Base-by-base conservation (phyloP, 2,888 invertebrate genomes). In the Tineola bisselliella region DNA sequence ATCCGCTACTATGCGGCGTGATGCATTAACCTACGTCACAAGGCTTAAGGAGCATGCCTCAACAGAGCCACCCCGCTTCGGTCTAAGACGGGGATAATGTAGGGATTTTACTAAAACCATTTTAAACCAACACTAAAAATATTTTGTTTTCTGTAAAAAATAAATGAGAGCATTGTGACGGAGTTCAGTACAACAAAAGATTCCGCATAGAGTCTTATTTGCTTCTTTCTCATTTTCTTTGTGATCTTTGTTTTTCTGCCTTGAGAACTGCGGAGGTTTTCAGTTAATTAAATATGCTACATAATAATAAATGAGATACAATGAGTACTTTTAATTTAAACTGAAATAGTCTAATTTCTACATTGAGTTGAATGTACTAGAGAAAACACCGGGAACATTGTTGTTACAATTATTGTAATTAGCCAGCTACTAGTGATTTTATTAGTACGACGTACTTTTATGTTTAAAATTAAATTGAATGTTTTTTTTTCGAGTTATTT, bases 11-110 rank as follows among this genome's bases (percentile, higher is more conserved):
- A 66, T 65, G 68, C 65, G 65, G 68, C 68, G 68, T 73, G 74
- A 77, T 79, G 77, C 80, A 79, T 79, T 80, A 79, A 75, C 79
- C 77, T 74, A 72, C 76, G 75, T 78, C 77, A 76, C 68, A 66
- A 70, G 74, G 75, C 76, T 79, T 79, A 79, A 70, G 48, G 30
- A 10, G 48, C 31, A 33, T 58, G 17, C 33, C 58, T 31, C 48
- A 44, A 18, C 60, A 44, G 15, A 19, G 59, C 31, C 44, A 18
- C 13, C 59, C 59, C 8, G 25, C 48, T 30, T n/a, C 31, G 48
- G n/a, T 25, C n/a, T 44, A 44, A 30, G 72, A 74, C 72, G 67
- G 67, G 73, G 78, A 76, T 81, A 77, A 78, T 76, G 70, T 71
- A 66, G 70, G 76, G 78, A 76, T 80, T 80, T 81, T 76, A 70